A percentile compares a stretch with the other conserved stretches of the same genome.
Evolutionary conservation across 2,888 invertebrate genomes (phyloP).

Genomic region (Leucania comma): DNA sequence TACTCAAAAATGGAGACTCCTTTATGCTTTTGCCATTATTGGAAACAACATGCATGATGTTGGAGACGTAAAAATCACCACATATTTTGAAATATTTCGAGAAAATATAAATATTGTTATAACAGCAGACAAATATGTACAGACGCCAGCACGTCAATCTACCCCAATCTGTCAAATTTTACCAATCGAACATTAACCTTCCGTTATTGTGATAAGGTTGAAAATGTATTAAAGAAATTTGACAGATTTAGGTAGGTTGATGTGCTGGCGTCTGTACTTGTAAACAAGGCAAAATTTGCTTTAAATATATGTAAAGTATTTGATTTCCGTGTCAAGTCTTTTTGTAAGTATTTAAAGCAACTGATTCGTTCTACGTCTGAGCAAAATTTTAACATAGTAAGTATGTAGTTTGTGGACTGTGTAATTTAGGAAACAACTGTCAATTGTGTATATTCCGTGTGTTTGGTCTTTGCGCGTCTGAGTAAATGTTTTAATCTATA

Average conservation of each 20-base stretch:
- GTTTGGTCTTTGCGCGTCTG: not conserved
- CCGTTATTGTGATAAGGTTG: too few relatives aligned
- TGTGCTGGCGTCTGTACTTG: too few relatives aligned
- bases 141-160: too few relatives aligned
- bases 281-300: conserved; percentile 22
- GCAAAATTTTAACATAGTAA: not conserved
- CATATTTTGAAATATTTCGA: conserved; percentile 18
- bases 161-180: too few relatives aligned
- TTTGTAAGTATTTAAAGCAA: conserved; percentile 16
- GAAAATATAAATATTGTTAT: conserved; percentile 28
- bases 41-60: not conserved
- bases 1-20: not conserved
- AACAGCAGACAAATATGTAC: conserved; percentile 4
- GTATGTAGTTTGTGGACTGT: not conserved
- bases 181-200: too few relatives aligned
- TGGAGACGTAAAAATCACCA: not conserved
- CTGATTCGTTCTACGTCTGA: conserved; percentile 45
- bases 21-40: not conserved
- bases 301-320: conserved; percentile 12
- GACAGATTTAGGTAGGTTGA: too few relatives aligned
- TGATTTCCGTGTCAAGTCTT: conserved; percentile 3
- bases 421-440: conserved; percentile 30
- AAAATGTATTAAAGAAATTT: too few relatives aligned
- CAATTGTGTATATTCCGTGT: not conserved
- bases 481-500: not conserved